Conservation (phyloP, 2,888 invertebrate species). For the Malthinus flaveolus region DNA sequence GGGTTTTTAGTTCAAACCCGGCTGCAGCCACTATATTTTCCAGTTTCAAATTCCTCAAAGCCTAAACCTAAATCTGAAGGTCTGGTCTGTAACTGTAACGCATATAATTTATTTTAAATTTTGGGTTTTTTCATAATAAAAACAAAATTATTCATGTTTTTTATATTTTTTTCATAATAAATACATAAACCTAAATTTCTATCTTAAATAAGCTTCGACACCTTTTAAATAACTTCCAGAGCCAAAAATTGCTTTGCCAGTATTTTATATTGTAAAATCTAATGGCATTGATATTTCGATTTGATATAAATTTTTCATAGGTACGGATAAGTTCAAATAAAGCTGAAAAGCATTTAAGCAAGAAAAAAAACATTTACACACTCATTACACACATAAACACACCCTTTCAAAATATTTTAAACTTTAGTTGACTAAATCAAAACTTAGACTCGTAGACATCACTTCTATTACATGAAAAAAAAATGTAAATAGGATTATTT, state of each 20-base stretch:
- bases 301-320: background rate
- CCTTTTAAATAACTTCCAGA: too few species aligned
- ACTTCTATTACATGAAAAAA: background rate
- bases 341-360: background rate
- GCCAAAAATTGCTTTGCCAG: too few species aligned
- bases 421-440: too few species aligned
- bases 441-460: background rate
- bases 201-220: background rate
- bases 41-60: too few species aligned
- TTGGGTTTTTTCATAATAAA: background rate
- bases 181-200: slow-evolving; percentile 3
- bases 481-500: background rate
- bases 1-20: too few species aligned
- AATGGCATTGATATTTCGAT: background rate
- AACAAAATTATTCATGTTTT: background rate
- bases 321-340: slow-evolving; percentile 1
- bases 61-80: too few species aligned
- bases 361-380: slow-evolving; percentile 1
- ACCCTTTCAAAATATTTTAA: background rate
- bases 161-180: slow-evolving; percentile 3
- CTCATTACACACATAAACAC: background rate
- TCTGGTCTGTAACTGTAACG: too few species aligned
- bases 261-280: too few species aligned
- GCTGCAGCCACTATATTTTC: too few species aligned
- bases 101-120: too few species aligned